Conservation (phyloP, 2,888 invertebrate genomes). For the Pediacus dermestoides region DNA sequence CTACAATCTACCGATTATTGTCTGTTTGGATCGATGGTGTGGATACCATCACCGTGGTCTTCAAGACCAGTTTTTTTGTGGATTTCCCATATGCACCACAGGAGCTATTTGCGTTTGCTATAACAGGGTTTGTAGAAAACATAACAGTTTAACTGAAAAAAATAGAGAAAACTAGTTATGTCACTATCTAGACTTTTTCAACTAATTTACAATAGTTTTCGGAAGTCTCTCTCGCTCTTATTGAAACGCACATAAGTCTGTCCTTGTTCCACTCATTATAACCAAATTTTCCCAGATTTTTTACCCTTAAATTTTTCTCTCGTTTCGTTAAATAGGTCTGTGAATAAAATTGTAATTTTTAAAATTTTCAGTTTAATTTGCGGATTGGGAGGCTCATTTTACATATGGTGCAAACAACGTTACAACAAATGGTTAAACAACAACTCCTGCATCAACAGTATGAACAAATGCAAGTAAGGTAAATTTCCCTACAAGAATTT, state of each 20-base stretch:
- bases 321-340: no score
- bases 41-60: conserved; percentile 91
- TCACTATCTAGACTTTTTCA: not conserved
- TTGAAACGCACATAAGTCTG: no score
- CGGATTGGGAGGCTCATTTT: conserved; percentile 81
- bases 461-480: conserved; percentile 86
- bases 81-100: conserved; percentile 95
- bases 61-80: conserved; percentile 83
- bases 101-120: conserved; percentile 86
- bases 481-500: conserved; percentile 4
- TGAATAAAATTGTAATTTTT: not conserved
- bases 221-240: no score
- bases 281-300: no score
- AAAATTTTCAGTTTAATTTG: conserved; percentile 64
- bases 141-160: conserved; percentile 27
- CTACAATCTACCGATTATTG: conserved; percentile 86
- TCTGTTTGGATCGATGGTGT: conserved; percentile 91
- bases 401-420: conserved; percentile 83
- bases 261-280: not conserved
- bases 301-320: conserved; percentile 1
- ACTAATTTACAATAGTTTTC: no score
- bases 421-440: conserved; percentile 28
- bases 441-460: conserved; percentile 54
- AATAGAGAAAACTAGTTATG: conserved; percentile 9
- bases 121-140: conserved; percentile 90